A percentile compares a stretch with the other conserved stretches of the same genome.
Conservation (phyloP, 2,113 vertebrate genomes). For the Malurus melanocephalus region DNA sequence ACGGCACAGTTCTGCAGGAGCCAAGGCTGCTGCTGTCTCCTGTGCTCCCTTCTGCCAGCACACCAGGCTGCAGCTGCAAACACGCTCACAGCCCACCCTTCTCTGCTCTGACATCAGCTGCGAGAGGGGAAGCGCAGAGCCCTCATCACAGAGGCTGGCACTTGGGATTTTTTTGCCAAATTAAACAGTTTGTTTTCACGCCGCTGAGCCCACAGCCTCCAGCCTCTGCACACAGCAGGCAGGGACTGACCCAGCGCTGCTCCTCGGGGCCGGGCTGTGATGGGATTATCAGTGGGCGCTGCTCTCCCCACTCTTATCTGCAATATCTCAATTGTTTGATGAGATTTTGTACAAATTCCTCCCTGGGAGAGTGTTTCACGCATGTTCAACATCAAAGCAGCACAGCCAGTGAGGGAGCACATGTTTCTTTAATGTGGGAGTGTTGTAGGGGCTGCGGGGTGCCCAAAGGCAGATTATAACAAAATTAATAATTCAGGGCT, state of each 20-base stretch:
- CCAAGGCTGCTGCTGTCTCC: accelerated
- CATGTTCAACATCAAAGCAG: constrained; percentile 57
- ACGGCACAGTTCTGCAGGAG: background rate
- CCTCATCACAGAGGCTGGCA: background rate
- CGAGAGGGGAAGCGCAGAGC: background rate
- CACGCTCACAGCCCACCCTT: accelerated
- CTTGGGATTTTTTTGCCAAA: background rate
- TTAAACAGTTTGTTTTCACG: background rate
- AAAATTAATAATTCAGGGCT: constrained; percentile 61
- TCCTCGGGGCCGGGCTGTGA: background rate
- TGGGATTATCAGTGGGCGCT: accelerated
- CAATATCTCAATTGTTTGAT: constrained; percentile 12
- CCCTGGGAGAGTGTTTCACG: constrained; percentile 20
- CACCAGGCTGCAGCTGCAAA: accelerated
- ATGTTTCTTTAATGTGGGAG: constrained; percentile 54
- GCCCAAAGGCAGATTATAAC: constrained; percentile 52
- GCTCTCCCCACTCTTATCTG: background rate
- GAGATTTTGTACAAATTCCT: constrained; percentile 2
- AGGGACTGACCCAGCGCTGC: background rate
- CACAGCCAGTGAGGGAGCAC: background rate
- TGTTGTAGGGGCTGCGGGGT: constrained; percentile 19
- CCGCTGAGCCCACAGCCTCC: background rate
- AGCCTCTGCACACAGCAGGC: background rate
- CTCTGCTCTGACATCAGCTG: background rate
- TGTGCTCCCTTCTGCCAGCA: background rate